Percentiles rank a stretch among this genome's conserved stretches.
These are phyloP conservation scores for Andrena chrysosceles DNA, from an alignment of 2,888 invertebrate genomes.

Conservation along the genomic window DNA sequence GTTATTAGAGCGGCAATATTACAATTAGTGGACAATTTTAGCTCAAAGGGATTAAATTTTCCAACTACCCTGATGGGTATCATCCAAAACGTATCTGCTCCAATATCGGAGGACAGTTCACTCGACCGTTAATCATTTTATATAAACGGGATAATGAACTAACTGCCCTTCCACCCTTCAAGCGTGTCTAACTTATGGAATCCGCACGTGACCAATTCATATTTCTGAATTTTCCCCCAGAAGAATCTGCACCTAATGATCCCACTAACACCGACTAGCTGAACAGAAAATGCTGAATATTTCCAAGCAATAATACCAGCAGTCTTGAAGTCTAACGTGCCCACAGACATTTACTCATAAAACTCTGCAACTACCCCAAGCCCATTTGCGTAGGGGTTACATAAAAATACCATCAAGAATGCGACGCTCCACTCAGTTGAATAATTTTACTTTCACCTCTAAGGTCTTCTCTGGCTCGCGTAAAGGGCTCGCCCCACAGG, in stretches of 20 bases:
- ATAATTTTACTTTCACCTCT: neutral
- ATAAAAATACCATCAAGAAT: neutral
- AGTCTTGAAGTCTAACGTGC: too few relatives aligned
- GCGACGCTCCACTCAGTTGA: neutral
- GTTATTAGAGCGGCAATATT: neutral
- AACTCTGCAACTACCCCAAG: neutral
- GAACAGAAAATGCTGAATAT: too few relatives aligned
- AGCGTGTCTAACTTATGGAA: neutral
- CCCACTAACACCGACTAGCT: too few relatives aligned
- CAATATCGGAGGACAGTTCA: neutral
- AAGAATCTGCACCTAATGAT: too few relatives aligned
- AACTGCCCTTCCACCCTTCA: neutral
- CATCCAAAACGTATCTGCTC: slow-evolving; percentile 1
- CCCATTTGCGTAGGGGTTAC: neutral
- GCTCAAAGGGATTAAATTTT: slow-evolving; percentile 5
- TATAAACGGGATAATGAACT: neutral
- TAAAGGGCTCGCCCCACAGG: neutral
- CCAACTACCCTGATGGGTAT: neutral
- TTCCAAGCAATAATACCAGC: too few relatives aligned
- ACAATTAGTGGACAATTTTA: neutral
- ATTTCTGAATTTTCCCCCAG: too few relatives aligned
- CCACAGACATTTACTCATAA: too few relatives aligned
- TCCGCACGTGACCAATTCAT: neutral
- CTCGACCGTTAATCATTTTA: neutral
- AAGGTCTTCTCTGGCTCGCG: too few relatives aligned